Evolutionary conservation across 2,113 vertebrate species (phyloP), one percentile per base, ranked within the genome.

Genomic region (Takifugu flavidus): DNA sequence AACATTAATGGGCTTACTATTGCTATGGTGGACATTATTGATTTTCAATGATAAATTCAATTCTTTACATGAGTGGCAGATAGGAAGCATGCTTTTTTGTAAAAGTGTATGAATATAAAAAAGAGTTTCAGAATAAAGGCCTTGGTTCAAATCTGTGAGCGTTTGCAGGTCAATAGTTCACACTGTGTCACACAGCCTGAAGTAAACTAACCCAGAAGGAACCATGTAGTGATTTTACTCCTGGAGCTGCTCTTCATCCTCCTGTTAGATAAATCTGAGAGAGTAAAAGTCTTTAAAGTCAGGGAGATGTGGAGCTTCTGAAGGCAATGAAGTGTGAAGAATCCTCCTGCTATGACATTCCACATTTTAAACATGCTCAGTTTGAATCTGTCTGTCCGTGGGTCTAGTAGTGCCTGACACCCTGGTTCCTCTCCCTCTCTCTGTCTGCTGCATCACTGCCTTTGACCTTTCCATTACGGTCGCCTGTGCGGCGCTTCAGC

Each of bases 281-380:
- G 34, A 39, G 7, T 39, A 75, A 61, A 67, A 63, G 53, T 77
- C 74, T 78, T 75, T 72, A 69, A 72, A 82, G 63, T 65, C 62
- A 39, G 29, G 51, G 61, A 86, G 60, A 82, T 75, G 68, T 64
- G 64, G 65, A 75, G 72, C 62, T 78, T 75, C 69, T 70, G 57
- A 75, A 82, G 62, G 76, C 63, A 68, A 77, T 85, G 78, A 78
- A 69, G 65, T 78, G 65, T 80, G 76, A 86, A 78, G 76, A 76
- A 72, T 82, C 59, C 72, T 83, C 76, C 55, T 80, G 81, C 66
- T 57, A 75, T 47, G 61, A 72, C 56, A 58, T 68, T 80, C 49
- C 57, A 63, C 47, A 54, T 80, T 82, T 81, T 63, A 77, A 66
- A 64, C 72, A 70, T 66, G 74, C 70, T 83, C 77, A 56, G 55